Evolutionary conservation across 1,140 invertebrate genomes (phyloP).

Genomic region (Apis laboriosa): DNA sequence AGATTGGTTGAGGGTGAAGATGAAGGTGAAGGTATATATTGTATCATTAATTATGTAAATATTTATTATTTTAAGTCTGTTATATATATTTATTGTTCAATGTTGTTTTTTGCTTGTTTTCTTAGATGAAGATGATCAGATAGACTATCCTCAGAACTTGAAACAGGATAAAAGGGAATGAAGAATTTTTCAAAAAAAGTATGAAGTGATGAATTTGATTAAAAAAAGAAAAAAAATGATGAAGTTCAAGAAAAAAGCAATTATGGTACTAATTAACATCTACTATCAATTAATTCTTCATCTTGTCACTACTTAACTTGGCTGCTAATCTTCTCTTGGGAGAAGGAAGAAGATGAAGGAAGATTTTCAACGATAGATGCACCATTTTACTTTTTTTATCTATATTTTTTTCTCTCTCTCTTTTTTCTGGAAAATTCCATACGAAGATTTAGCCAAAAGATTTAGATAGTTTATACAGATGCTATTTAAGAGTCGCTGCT

Average conservation of each 20-base stretch:
- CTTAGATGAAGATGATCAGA: constrained; percentile 74
- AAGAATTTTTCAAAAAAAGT: constrained; percentile 15
- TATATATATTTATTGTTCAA: not conserved
- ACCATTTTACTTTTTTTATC: not conserved
- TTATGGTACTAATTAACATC: not conserved
- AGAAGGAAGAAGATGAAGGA: not conserved
- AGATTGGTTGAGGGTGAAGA: constrained; percentile 74
- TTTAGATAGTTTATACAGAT: constrained; percentile 57
- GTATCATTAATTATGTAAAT: not conserved
- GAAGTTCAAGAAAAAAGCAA: not conserved
- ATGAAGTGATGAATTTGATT: not conserved
- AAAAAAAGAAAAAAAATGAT: not conserved
- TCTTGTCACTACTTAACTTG: constrained; percentile 21
- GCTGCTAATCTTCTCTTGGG: not conserved
- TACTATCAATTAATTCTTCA: not conserved
- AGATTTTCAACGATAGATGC: not conserved
- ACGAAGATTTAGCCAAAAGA: constrained; percentile 33
- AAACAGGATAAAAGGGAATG: constrained; percentile 70
- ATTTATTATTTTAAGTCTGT: not conserved
- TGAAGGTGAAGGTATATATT: constrained; percentile 74
- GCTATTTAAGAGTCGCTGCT: constrained; percentile 33
- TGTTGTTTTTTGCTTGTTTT: constrained; percentile 25
- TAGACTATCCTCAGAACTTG: constrained; percentile 73
- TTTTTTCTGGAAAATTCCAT: constrained; percentile 1
- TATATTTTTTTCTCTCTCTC: too few species aligned